Evolutionary conservation across 2,113 vertebrate genomes (phyloP).

Genomic region (Orycteropus afer): DNA sequence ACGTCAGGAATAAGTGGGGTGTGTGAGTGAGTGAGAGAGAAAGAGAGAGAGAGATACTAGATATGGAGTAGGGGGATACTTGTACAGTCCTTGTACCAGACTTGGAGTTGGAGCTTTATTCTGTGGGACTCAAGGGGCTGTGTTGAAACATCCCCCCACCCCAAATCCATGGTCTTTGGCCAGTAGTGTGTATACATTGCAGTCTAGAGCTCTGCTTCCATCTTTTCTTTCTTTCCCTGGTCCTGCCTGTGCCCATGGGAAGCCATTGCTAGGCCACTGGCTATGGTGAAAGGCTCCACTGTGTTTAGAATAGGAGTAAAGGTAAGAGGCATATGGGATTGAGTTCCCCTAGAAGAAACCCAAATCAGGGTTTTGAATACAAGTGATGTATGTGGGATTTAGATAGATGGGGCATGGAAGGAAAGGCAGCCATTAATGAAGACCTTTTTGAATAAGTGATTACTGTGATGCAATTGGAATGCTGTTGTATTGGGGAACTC

Average conservation of each 20-base stretch:
- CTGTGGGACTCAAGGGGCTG: background rate
- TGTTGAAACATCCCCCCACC: rapidly evolving
- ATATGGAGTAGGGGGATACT: background rate
- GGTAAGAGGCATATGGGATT: background rate
- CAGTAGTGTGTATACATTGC: background rate
- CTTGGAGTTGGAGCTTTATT: background rate
- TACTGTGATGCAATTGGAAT: background rate
- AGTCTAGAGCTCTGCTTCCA: background rate
- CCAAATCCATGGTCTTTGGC: background rate
- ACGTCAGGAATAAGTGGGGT: background rate
- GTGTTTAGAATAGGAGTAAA: background rate
- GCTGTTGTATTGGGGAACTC: background rate
- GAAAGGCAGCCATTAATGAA: background rate
- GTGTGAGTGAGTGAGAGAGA: too few species aligned
- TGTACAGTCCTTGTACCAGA: background rate
- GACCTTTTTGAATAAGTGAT: background rate
- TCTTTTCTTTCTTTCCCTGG: background rate
- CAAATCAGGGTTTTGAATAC: background rate
- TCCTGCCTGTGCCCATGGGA: background rate
- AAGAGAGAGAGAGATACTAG: too few species aligned
- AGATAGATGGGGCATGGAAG: background rate
- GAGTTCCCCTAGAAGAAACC: background rate
- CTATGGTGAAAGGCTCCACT: background rate
- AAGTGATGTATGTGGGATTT: background rate
- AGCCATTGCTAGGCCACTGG: background rate